These are phyloP conservation scores for Eretmochelys imbricata DNA, from an alignment of 2,113 vertebrate genomes.

Conservation along the genomic window DNA sequence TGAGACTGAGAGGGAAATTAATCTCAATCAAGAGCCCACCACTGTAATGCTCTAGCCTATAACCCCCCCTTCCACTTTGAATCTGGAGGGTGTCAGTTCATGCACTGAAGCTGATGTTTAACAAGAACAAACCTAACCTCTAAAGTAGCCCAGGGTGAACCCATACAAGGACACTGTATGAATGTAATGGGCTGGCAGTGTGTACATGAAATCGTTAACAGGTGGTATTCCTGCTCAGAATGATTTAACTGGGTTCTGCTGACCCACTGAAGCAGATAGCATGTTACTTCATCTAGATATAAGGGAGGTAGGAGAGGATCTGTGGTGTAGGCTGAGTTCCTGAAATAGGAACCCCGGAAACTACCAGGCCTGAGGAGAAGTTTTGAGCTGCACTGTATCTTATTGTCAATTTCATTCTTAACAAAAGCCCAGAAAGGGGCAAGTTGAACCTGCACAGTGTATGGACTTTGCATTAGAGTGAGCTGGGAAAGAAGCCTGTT, in stretches of 20 bases:
- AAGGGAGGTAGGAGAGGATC: neutral
- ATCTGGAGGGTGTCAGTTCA: neutral
- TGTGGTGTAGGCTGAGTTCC: neutral
- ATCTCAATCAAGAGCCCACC: neutral
- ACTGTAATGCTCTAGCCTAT: slow-evolving; percentile 7
- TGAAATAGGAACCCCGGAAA: neutral
- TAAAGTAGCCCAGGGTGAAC: neutral
- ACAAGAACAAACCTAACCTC: slow-evolving; percentile 20
- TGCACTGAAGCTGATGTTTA: neutral
- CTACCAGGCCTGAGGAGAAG: neutral
- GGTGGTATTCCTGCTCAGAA: neutral
- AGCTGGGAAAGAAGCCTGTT: neutral
- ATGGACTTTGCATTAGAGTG: neutral
- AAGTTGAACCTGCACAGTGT: neutral
- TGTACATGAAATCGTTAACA: neutral
- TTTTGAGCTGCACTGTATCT: neutral
- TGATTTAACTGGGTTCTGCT: neutral
- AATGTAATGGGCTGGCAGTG: neutral
- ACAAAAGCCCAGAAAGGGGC: neutral
- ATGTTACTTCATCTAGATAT: neutral
- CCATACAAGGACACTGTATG: neutral
- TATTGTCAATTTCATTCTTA: neutral
- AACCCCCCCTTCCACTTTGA: neutral
- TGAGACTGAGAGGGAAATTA: neutral
- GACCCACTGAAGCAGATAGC: neutral